Evolutionary conservation across 2,888 invertebrate genomes (phyloP).

Genomic region (Mycalesis mineus): DNA sequence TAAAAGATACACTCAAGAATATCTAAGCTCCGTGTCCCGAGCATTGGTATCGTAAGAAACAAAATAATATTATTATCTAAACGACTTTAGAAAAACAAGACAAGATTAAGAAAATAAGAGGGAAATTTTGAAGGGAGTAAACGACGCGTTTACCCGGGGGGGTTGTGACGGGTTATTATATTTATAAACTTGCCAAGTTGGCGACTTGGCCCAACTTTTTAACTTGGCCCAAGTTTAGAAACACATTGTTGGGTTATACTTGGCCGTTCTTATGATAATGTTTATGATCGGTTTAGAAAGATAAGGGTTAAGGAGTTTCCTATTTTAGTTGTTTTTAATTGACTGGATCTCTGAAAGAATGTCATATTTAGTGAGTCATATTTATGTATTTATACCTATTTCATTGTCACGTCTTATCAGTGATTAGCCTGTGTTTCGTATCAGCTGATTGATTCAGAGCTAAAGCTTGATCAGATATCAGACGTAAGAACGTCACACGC

Average conservation of each 20-base stretch:
- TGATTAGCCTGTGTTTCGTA: too few relatives aligned
- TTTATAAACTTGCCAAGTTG: slow-evolving; percentile 11
- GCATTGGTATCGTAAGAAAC: neutral
- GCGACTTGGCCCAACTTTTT: slow-evolving; percentile 6
- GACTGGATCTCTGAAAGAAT: neutral
- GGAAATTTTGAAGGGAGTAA: slow-evolving; percentile 21
- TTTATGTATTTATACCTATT: too few relatives aligned
- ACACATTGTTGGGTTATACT: slow-evolving; percentile 1
- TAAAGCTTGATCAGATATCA: too few relatives aligned
- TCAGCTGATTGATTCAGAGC: too few relatives aligned
- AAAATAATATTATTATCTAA: slow-evolving; percentile 11
- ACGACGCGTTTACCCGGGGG: slow-evolving; percentile 14
- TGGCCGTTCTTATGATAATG: neutral
- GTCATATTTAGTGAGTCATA: neutral
- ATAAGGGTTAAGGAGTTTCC: neutral
- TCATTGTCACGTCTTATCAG: too few relatives aligned
- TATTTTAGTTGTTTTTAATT: neutral
- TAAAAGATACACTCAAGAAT: neutral
- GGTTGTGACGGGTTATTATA: slow-evolving; percentile 21
- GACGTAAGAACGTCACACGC: too few relatives aligned
- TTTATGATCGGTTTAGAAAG: neutral
- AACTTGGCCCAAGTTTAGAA: slow-evolving; percentile 14
- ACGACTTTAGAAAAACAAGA: slow-evolving; percentile 14
- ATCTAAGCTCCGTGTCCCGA: neutral
- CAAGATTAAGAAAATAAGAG: slow-evolving; percentile 14